These are phyloP conservation scores for Meteorus sp. DNA, from an alignment of 1,140 invertebrate species.

Conservation along the genomic window DNA sequence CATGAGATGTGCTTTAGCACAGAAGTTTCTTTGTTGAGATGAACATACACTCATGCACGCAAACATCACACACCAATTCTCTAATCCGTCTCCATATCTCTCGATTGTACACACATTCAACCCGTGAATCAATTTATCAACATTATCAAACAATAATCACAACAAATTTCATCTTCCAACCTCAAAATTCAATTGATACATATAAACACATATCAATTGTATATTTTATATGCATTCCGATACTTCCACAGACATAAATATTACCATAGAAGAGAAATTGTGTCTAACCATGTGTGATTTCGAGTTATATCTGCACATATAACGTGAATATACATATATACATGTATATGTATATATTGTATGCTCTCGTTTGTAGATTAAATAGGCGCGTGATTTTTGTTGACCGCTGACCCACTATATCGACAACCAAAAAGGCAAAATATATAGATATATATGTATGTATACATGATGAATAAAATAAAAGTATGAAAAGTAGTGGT, in stretches of 20 bases:
- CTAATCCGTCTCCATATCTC: background rate
- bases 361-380: conserved; percentile 8
- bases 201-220: background rate
- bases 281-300: too few relatives aligned
- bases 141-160: background rate
- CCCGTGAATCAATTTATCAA: background rate
- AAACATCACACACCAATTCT: too few relatives aligned
- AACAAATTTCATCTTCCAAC: background rate
- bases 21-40: conserved; percentile 13
- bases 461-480: too few relatives aligned
- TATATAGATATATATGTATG: too few relatives aligned
- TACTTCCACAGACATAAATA: too few relatives aligned
- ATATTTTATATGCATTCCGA: background rate
- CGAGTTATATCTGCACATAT: background rate
- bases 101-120: background rate
- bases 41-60: too few relatives aligned
- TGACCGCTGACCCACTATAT: conserved; percentile 32
- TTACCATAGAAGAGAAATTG: too few relatives aligned
- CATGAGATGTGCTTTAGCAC: conserved; percentile 11
- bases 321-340: conserved; percentile 9
- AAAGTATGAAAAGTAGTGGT: too few relatives aligned
- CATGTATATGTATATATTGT: conserved; percentile 1
- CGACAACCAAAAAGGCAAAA: too few relatives aligned
- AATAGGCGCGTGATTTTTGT: conserved; percentile 22
- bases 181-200: too few relatives aligned